Evolutionary conservation across 2,797 vertebrate genomes (phyloP), one percentile per base, ranked within the genome.

Genomic region (Ctenosaura bakeri): DNA sequence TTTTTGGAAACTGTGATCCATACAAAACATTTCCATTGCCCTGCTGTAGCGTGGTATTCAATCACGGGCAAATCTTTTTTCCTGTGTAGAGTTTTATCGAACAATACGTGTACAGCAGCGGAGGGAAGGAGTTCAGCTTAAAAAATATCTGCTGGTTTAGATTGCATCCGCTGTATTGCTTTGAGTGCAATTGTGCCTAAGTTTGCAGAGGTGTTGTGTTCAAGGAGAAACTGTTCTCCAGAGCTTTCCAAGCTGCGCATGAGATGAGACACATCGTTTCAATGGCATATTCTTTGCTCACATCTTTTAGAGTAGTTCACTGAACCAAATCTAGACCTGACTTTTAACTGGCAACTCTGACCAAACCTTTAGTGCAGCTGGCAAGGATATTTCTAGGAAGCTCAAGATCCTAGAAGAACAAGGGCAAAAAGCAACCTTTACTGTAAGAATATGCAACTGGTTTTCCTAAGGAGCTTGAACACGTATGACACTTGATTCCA

Each of bases 111-210:
- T 13, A 0, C 35, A 18, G 29, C 0, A 64, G 1, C 3, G 32
- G 89, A 14, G 69, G 50, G 0, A 69, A 0, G 29, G 24, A 66
- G 9, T 35, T 83, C 12, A 16, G 46, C 46, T 38, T 71, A 8
- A 82, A 66, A n/a, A 2, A 6, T 8, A 64, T 78, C 87, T 12
- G 0, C 38, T 24, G 22, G 52, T 18, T 88, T 7, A 29, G 5
- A 74, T 81, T 5, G 1, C 0, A 26, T 29, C 29, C n/a, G 89
- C 26, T 13, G 6, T 20, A 0, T 5, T 29, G 22, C n/a, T 64
- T 35, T 29, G 42, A 42, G 8, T 29, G 62, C 0, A n/a, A 9
- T 0, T 0, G 29, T 1, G 6, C 4, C 0, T 32, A 46, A 4
- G 32, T 12, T 6, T 1, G 73, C 0, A 59, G 24, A 50, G 86